These are phyloP conservation scores for Zophobas atratus DNA, from an alignment of 1,140 invertebrate genomes.

Conservation along the genomic window DNA sequence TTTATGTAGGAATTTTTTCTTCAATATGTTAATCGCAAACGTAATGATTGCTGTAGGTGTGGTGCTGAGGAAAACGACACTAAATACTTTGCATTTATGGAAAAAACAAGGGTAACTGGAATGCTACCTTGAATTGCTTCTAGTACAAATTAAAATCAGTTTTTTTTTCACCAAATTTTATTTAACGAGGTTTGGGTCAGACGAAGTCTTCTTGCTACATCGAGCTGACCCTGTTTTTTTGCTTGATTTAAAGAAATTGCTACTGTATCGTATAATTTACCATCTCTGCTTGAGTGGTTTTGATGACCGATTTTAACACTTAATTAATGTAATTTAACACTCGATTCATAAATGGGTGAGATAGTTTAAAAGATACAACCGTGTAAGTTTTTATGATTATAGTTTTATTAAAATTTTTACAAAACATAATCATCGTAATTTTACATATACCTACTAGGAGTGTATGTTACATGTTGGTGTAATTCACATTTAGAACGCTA, in stretches of 20 bases:
- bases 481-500: conserved; percentile 51
- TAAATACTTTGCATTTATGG: conserved; percentile 31
- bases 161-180: conserved; percentile 1
- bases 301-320: conserved; percentile 10
- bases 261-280: conserved; percentile 18
- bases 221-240: conserved; percentile 18
- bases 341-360: conserved; percentile 10
- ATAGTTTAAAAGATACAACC: conserved; percentile 10
- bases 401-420: conserved; percentile 44
- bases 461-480: conserved; percentile 60
- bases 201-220: background rate
- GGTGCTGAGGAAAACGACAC: conserved; percentile 24
- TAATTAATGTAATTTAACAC: conserved; percentile 25
- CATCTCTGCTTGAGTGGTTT: conserved; percentile 4
- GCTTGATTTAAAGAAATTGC: conserved; percentile 3
- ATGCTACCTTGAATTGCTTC: conserved; percentile 44
- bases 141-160: conserved; percentile 42
- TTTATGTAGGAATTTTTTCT: conserved; percentile 27
- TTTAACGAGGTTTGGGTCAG: conserved; percentile 5
- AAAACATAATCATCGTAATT: conserved; percentile 49
- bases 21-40: conserved; percentile 29
- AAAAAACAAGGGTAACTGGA: conserved; percentile 53
- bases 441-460: conserved; percentile 54
- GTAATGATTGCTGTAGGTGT: conserved; percentile 29
- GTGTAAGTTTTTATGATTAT: conserved; percentile 16